Base-by-base conservation (phyloP, 2,888 invertebrate genomes). In the Caenorhabditis sp. region DNA sequence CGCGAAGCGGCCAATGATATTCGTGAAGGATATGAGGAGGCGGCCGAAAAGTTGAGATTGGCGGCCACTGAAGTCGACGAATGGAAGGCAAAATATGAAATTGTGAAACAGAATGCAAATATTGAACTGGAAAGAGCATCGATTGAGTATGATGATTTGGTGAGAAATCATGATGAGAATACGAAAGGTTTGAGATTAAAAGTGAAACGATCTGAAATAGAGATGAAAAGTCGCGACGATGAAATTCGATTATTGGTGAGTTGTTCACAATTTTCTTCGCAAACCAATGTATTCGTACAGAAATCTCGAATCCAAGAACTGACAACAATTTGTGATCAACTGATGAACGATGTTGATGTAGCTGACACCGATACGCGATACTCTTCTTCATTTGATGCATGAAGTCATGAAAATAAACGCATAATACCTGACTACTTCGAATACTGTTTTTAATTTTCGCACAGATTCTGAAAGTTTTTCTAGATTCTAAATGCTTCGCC, bases 311-410 rank as follows among this genome's bases (percentile, higher is more conserved):
- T 72, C 19, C 21, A 37, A 3, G 67, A 72, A 27, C 53, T 72
- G 1, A 53, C 72, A 8, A n/a, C 58, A 17, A 67, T 72, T 23
- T 72, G 72, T 26, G 72, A 72, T 68, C 72, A 72, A 49, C 27
- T 72, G 21, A 37, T 72, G 24, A 61, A 58, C 8, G 72, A 72
- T n/a, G 72, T 62, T n/a, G 72, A 72, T 49, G 51, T 67, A 17
- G 58, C 36, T 23, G 72, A 67, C 61, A 50, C 49, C 19, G 61
- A 65, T 57, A 68, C 72, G 3, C 23, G 36, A 1, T n/a, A 54
- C 0, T 67, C 66, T 0, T 54, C 57, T 21, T 23, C 57, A 8
- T 58, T 36, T 51, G 71, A 71, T 53, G 71, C 71, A 10, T 66
- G 66, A 62, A n/a, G n/a, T n/a, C n/a, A n/a, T n/a, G n/a, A n/a